A percentile compares a stretch with the other conserved stretches of the same genome.
These are phyloP conservation scores for Folsomia candida DNA, from an alignment of 2,888 invertebrate genomes.

Conservation along the genomic window DNA sequence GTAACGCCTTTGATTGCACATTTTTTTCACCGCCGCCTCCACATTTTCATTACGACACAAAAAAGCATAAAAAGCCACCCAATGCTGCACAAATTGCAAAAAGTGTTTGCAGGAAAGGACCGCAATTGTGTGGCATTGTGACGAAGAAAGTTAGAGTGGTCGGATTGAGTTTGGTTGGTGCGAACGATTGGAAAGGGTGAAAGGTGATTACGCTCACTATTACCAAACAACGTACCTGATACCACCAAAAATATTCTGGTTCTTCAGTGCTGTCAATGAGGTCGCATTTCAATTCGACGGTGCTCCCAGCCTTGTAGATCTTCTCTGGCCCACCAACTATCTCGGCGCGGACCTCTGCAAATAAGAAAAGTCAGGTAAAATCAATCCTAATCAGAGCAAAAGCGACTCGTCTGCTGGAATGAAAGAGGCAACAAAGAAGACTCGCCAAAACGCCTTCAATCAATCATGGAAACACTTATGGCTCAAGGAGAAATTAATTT, in stretches of 20 bases:
- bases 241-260: slow-evolving; percentile 55
- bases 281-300: slow-evolving; percentile 54
- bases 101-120: neutral
- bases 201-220: neutral
- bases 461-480: slow-evolving; percentile 17
- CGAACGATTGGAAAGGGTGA: neutral
- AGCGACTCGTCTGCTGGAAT: neutral
- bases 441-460: slow-evolving; percentile 19
- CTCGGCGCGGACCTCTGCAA: slow-evolving; percentile 53
- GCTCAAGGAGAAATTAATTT: slow-evolving; percentile 16
- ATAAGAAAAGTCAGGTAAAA: slow-evolving; percentile 15
- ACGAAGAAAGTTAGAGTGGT: no score
- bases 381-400: slow-evolving; percentile 13
- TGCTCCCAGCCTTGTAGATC: slow-evolving; percentile 55
- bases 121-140: no score
- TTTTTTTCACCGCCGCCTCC: no score
- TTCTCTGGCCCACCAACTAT: slow-evolving; percentile 55
- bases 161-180: neutral
- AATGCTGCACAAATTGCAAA: slow-evolving; percentile 1
- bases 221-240: slow-evolving; percentile 54
- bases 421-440: neutral
- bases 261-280: slow-evolving; percentile 54
- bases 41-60: neutral
- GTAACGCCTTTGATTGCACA: no score
- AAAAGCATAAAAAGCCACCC: neutral